Evolutionary conservation across 2,888 invertebrate genomes (phyloP).

Genomic region (Girardia tigrina): DNA sequence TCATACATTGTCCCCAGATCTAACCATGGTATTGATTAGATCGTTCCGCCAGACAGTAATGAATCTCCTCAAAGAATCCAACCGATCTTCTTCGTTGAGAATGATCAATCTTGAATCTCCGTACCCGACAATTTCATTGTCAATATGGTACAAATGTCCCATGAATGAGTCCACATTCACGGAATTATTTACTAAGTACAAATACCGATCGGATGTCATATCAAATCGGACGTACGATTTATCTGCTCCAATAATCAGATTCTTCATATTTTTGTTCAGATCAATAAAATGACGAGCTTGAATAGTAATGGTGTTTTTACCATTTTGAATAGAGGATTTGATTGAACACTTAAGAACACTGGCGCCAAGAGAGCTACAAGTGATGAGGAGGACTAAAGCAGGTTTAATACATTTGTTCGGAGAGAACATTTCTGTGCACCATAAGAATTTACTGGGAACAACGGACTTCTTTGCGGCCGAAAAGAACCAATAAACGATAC

Average conservation of each 20-base stretch:
- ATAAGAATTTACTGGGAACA: not conserved
- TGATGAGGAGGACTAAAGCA: not conserved
- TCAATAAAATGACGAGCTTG: not conserved
- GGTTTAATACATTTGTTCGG: not conserved
- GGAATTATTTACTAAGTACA: not conserved
- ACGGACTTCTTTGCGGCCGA: not conserved
- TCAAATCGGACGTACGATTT: not conserved
- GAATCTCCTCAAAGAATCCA: not conserved
- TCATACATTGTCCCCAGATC: not conserved
- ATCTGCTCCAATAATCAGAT: conserved; percentile 4
- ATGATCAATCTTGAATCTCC: not conserved
- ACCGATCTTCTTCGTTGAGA: not conserved
- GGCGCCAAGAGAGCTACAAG: not conserved
- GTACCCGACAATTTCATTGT: not conserved
- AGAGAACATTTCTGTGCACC: not conserved
- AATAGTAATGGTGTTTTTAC: not conserved
- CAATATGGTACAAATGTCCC: not conserved
- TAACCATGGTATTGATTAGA: not conserved
- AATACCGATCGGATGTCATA: not conserved
- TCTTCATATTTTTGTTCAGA: not conserved
- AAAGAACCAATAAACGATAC: not conserved
- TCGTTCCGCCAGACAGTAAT: not conserved
- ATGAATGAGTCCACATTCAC: not conserved
- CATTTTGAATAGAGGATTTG: not conserved
- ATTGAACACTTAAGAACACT: not conserved